phyloP scores from a whole-genome alignment of 2,797 vertebrate genomes.

The Siniperca scherzeri region DNA sequence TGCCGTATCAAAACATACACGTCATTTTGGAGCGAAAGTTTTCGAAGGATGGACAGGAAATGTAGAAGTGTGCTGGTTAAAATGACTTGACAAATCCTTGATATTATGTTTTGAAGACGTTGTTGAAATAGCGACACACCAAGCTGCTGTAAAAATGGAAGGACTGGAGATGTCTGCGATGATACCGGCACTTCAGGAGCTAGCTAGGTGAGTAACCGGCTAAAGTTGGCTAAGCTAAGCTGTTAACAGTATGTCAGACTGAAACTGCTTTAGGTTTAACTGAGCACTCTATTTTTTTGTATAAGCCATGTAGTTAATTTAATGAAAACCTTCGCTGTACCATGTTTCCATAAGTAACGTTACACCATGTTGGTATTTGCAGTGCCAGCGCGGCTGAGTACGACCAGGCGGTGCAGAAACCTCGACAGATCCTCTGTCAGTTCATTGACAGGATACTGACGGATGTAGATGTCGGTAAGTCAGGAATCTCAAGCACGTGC shows the following conservation, averaged over 20 bases:
- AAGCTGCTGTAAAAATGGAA: slow-evolving; percentile 82
- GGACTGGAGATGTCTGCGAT: slow-evolving; percentile 96
- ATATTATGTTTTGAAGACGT: background rate
- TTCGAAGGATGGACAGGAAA: slow-evolving; percentile 46
- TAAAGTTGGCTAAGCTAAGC: slow-evolving; percentile 42
- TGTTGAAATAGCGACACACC: background rate
- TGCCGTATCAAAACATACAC: slow-evolving; percentile 74
- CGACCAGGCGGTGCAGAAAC: slow-evolving; percentile 92
- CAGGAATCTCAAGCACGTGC: background rate
- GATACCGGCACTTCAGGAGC: slow-evolving; percentile 95
- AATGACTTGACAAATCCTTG: fast-evolving
- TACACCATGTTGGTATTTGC: slow-evolving; percentile 21
- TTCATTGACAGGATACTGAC: slow-evolving; percentile 98
- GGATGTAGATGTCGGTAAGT: slow-evolving; percentile 96
- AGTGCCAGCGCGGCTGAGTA: slow-evolving; percentile 93
- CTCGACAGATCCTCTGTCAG: slow-evolving; percentile 97
- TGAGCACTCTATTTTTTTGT: background rate
- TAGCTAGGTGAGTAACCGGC: slow-evolving; percentile 88
- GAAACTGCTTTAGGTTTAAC: background rate
- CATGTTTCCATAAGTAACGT: background rate
- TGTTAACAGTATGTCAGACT: background rate
- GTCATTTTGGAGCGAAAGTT: slow-evolving; percentile 83
- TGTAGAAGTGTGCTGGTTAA: background rate
- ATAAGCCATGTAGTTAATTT: background rate
- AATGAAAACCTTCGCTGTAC: fast-evolving